phyloP scores from a whole-genome alignment of 1,140 invertebrate genomes.

The Drosophila ficusphila region DNA sequence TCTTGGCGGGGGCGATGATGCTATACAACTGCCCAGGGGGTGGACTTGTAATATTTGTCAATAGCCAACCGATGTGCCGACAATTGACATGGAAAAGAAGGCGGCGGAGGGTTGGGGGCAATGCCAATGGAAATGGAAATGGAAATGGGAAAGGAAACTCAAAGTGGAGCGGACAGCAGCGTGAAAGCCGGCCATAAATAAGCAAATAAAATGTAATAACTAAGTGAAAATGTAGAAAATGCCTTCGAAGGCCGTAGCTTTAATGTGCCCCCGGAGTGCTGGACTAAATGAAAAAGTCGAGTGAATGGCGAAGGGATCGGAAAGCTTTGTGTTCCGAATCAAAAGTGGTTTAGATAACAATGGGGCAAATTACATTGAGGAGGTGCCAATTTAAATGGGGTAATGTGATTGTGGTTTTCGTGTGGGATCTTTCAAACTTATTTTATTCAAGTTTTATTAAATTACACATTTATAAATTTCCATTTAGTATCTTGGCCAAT shows the following conservation, averaged over 20 bases:
- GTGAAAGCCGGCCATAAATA: conserved; percentile 64
- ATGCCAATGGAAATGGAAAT: conserved; percentile 10
- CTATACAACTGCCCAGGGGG: conserved; percentile 1
- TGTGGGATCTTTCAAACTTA: not conserved
- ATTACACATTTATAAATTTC: not conserved
- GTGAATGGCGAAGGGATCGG: conserved; percentile 28
- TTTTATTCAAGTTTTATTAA: not conserved
- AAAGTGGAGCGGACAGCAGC: conserved; percentile 35
- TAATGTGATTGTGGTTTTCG: not conserved
- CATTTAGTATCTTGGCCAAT: no score
- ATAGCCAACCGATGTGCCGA: conserved; percentile 64
- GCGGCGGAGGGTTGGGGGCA: no score
- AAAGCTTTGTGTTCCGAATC: conserved; percentile 21
- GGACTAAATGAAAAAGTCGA: conserved; percentile 37
- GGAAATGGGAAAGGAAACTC: conserved; percentile 7
- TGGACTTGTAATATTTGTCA: conserved; percentile 72
- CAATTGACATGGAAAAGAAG: conserved; percentile 61
- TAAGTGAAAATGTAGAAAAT: conserved; percentile 73
- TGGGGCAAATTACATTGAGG: not conserved
- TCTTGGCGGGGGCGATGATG: not conserved
- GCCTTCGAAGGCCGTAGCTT: conserved; percentile 20
- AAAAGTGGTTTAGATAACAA: conserved; percentile 30
- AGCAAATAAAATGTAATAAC: conserved; percentile 75
- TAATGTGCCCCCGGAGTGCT: conserved; percentile 50
- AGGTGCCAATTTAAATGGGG: not conserved